Evolutionary conservation across 2,797 vertebrate genomes (phyloP).

Genomic region (Catostomus latipinnis): DNA sequence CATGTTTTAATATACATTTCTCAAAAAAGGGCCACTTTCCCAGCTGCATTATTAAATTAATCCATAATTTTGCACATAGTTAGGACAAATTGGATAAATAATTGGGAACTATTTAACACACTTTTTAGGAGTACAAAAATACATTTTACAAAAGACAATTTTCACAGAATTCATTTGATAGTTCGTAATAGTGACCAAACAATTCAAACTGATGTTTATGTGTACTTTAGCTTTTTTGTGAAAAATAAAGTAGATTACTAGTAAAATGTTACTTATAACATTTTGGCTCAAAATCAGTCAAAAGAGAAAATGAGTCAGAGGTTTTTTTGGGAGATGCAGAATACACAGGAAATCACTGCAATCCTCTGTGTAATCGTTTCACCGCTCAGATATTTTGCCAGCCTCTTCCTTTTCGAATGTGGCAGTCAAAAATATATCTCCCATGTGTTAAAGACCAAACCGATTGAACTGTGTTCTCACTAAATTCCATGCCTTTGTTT

Average conservation of each 20-base stretch:
- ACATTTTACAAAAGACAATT: too few relatives aligned
- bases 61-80: too few relatives aligned
- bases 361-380: slow-evolving; percentile 48
- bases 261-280: not conserved
- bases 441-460: slow-evolving; percentile 54
- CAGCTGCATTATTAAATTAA: too few relatives aligned
- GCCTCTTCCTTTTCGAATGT: slow-evolving; percentile 54
- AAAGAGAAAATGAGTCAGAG: not conserved
- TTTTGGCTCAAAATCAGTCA: slow-evolving; percentile 8
- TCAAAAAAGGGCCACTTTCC: too few relatives aligned
- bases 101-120: too few relatives aligned
- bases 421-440: slow-evolving; percentile 49
- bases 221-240: not conserved
- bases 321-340: slow-evolving; percentile 3
- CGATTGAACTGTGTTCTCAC: slow-evolving; percentile 56
- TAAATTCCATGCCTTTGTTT: slow-evolving; percentile 45
- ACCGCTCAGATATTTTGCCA: slow-evolving; percentile 48
- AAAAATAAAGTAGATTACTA: not conserved
- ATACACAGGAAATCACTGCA: slow-evolving; percentile 15
- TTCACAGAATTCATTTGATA: too few relatives aligned
- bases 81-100: too few relatives aligned
- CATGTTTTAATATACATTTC: too few relatives aligned
- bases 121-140: too few relatives aligned
- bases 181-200: not conserved
- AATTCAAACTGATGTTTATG: not conserved